Base-by-base conservation (phyloP, 2,888 invertebrate genomes). In the Pinctada fucata region DNA sequence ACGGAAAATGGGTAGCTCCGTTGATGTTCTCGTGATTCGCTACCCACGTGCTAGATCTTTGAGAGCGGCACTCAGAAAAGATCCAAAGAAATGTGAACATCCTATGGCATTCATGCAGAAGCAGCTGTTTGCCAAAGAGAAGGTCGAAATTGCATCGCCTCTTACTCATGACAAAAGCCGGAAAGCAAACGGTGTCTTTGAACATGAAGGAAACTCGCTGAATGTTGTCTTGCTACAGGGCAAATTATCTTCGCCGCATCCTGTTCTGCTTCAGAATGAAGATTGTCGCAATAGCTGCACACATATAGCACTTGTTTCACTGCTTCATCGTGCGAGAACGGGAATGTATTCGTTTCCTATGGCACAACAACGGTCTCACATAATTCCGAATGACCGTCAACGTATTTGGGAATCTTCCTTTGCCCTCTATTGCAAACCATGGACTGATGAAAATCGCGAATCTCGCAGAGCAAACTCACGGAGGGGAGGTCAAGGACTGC, bases 281-380 rank as follows among this genome's bases (percentile, higher is more conserved):
- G 2, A 63, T 47, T 16, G 51, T 82, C 47, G 83, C 72, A 31
- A 71, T 83, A 8, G 72, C 79, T 16, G 77, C 75, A 2, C 82
- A 83, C 71, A 79, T 83, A 45, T 64, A 83, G 63, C 80, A 73
- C n/a, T 82, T 83, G 83, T 83, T 83, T 69, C 58, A 80, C 72
- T 77, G 65, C 16, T 82, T 83, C 64, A 48, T 68, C 10, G 82
- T 83, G 3, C 3, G 68, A 31, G 78, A 75, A 70, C 16, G 79
- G 2, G 72, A 83, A 65, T 81, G 52, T 71, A 52, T 83, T 2
- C 50, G 79, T n/a, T 83, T 84, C 69, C 71, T 84, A 3, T 84
- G 83, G 80, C 82, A 79, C 58, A 67, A 72, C 63, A 72, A 83
- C 48, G 80, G 3, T 80, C 80, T 81, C n/a, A n/a, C n/a, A n/a